Evolutionary conservation across 2,113 vertebrate species (phyloP), one percentile per base, ranked within the genome.

Genomic region (Bubo blakistoni): DNA sequence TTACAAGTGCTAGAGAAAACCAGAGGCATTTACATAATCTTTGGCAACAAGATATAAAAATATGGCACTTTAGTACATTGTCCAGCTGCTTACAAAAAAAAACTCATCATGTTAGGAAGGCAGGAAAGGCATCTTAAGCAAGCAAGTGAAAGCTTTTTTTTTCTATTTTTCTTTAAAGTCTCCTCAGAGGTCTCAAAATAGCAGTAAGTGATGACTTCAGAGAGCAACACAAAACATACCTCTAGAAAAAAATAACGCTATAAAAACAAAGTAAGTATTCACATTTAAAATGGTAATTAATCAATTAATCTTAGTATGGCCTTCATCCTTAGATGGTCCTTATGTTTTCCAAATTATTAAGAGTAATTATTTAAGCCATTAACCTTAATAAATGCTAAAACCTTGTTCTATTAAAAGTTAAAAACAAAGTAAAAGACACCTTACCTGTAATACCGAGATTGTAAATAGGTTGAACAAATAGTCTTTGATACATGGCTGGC

Each of bases 401-500:
- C 5, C 17, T 86, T 46, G 26, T 36, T 80, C 59, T n/a, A 26
- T 38, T 63, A 46, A 11, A 52, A 61, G n/a, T 42, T 38, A 17
- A 77, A 73, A 89, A 42, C 16, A 19, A 88, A 82, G 47, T 19
- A 86, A 74, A 30, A 59, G 86, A 67, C 96, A 97, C 98, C 69
- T 98, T 98, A 99, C 99, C 99, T 99, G 98, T 99, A 99, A 98
- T 99, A 99, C 94, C 99, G 99, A 90, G 99, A 99, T 94, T 99
- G 99, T 92, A 99, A 98, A 90, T 99, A 99, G 40, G 99, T 99
- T 82, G 99, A 99, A 98, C 99, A 99, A 93, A 99, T 99, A 78
- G 99, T 99, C 98, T 99, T 99, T 98, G 99, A 99, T 94, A 99
- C 99, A 12, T 99, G 99, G 98, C 99, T 99, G 97, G 99, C 99